Conservation (phyloP, 2,113 vertebrate genomes). For the Oreochromis aureus region DNA sequence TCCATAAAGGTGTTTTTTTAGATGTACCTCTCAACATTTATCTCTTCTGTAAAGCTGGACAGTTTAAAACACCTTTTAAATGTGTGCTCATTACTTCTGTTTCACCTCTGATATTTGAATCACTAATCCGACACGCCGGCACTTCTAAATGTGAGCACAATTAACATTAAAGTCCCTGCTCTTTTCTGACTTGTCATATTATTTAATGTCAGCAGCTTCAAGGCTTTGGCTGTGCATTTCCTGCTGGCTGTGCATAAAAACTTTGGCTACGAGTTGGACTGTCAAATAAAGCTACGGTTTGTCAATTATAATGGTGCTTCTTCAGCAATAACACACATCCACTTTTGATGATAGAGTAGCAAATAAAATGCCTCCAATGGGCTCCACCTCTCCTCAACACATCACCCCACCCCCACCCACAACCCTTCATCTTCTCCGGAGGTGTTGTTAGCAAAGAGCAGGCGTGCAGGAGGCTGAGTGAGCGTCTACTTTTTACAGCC, state of each 20-base stretch:
- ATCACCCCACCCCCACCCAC: not conserved
- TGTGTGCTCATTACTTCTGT: not conserved
- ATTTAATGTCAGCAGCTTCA: not conserved
- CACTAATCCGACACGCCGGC: not conserved
- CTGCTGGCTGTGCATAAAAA: conserved; percentile 18
- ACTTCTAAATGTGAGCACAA: not conserved
- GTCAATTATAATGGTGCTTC: conserved; percentile 9
- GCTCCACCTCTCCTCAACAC: not conserved
- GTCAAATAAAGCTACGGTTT: not conserved
- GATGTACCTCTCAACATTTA: not conserved
- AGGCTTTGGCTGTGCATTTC: not conserved
- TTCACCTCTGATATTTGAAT: not conserved
- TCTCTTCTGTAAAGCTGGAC: not conserved
- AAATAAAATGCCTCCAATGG: not conserved
- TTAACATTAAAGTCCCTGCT: not conserved
- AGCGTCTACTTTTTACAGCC: not conserved
- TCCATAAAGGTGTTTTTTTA: not conserved
- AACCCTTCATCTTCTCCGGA: not conserved
- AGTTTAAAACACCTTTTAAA: not conserved
- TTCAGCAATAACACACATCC: conserved; percentile 30
- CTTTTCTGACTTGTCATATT: not conserved
- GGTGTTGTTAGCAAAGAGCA: not conserved
- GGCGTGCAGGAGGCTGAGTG: not conserved
- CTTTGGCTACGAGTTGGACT: not conserved
- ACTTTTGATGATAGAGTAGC: conserved; percentile 18